These are phyloP conservation scores for Leptopilina myrica DNA, from an alignment of 2,888 invertebrate genomes.

Conservation along the genomic window DNA sequence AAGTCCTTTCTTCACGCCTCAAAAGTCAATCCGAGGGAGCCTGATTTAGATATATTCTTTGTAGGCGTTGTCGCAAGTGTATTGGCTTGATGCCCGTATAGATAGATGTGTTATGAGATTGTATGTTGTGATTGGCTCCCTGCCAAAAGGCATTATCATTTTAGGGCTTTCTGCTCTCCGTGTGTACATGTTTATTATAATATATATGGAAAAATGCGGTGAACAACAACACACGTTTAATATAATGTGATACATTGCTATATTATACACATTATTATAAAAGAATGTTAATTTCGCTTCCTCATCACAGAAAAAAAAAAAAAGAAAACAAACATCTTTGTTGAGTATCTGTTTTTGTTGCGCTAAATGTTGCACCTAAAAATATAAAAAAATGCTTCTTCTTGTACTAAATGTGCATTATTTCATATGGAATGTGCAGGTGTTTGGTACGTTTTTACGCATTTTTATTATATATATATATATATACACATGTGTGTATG, in stretches of 20 bases:
- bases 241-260: neutral
- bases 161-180: slow-evolving; percentile 44
- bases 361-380: no score
- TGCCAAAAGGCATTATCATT: slow-evolving; percentile 58
- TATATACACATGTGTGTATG: neutral
- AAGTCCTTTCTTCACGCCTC: no score
- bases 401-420: neutral
- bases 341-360: no score
- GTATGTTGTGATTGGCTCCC: slow-evolving; percentile 60
- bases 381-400: neutral
- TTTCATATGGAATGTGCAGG: slow-evolving; percentile 4
- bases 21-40: no score
- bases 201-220: neutral
- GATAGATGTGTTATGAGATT: slow-evolving; percentile 61
- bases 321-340: no score
- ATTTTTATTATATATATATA: neutral
- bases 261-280: neutral
- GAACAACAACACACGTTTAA: slow-evolving; percentile 48
- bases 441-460: slow-evolving; percentile 7
- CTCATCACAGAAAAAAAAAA: no score
- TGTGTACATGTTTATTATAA: neutral
- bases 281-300: neutral
- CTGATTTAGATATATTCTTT: slow-evolving; percentile 3
- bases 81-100: slow-evolving; percentile 62
- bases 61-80: slow-evolving; percentile 42